Percentiles rank a stretch among this genome's conserved stretches.
These are phyloP conservation scores for Oophaga sylvatica DNA, from an alignment of 2,797 vertebrate species.

Conservation along the genomic window DNA sequence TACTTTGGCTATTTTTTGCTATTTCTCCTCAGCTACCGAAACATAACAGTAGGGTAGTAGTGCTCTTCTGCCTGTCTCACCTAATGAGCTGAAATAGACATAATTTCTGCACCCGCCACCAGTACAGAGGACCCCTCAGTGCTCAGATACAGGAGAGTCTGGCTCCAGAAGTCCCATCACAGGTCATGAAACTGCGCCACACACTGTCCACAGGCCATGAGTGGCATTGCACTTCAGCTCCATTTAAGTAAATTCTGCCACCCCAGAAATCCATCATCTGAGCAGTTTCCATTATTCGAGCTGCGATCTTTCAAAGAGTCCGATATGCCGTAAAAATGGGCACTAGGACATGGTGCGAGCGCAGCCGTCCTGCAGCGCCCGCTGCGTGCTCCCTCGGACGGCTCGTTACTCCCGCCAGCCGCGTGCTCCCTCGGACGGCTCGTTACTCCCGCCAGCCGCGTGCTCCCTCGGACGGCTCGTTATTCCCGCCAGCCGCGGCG, in stretches of 20 bases:
- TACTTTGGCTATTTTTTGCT: no score
- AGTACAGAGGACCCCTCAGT: no score
- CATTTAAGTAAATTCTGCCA: not conserved
- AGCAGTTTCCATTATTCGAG: not conserved
- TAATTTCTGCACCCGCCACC: not conserved
- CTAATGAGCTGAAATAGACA: conserved; percentile 39
- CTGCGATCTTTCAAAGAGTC: no score
- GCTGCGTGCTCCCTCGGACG: no score
- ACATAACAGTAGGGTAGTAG: conserved; percentile 4
- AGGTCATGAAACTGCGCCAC: not conserved
- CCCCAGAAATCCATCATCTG: not conserved
- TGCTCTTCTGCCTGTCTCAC: conserved; percentile 33
- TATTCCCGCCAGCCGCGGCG: not conserved
- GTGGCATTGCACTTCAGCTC: not conserved
- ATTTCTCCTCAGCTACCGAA: no score
- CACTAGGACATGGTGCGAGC: not conserved
- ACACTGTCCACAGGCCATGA: not conserved
- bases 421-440: no score
- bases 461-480: no score
- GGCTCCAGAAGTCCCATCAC: not conserved
- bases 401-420: no score
- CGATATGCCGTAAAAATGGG: not conserved
- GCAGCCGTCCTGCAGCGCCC: no score
- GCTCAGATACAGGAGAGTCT: not conserved
- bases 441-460: no score